Evolutionary conservation across 2,888 invertebrate species (phyloP).

Genomic region (Ectemnius continuus): DNA sequence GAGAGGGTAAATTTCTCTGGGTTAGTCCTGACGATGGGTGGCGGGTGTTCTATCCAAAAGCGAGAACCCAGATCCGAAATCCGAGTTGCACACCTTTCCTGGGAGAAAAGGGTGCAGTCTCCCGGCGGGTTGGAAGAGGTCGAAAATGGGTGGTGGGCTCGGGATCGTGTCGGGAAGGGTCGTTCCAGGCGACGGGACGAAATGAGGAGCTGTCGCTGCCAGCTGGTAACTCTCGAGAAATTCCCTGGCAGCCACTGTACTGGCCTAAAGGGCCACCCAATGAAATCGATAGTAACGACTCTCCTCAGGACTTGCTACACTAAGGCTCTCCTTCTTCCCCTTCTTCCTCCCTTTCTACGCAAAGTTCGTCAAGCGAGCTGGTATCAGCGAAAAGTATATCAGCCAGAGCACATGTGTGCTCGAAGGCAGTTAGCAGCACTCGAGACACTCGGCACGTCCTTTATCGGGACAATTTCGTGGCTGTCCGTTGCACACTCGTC

Average conservation of each 20-base stretch:
- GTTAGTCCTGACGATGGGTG: too few relatives aligned
- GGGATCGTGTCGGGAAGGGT: constrained; percentile 29
- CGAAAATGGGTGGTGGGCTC: constrained; percentile 35
- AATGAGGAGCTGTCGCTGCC: constrained; percentile 71
- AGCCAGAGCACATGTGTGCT: background rate
- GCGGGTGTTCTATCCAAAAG: too few relatives aligned
- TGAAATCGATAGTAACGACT: constrained; percentile 71
- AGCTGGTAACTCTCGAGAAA: constrained; percentile 73
- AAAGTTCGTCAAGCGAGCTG: constrained; percentile 9
- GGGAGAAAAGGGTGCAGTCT: constrained; percentile 22
- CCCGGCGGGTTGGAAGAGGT: constrained; percentile 28
- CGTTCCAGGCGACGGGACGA: constrained; percentile 56
- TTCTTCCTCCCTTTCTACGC: constrained; percentile 1
- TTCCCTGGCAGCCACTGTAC: constrained; percentile 68
- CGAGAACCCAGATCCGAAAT: constrained; percentile 29
- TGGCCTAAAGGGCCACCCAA: constrained; percentile 62
- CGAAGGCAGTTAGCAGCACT: background rate
- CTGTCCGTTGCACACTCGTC: constrained; percentile 17
- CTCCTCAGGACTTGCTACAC: constrained; percentile 31
- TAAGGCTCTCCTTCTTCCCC: constrained; percentile 28
- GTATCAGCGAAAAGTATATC: background rate
- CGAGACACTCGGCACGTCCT: background rate
- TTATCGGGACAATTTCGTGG: constrained; percentile 1
- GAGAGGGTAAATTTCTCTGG: too few relatives aligned
- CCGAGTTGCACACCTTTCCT: constrained; percentile 36